Percentiles rank a stretch among this genome's conserved stretches.
Conservation (phyloP, 2,888 invertebrate genomes). For the Gortyna flavago region DNA sequence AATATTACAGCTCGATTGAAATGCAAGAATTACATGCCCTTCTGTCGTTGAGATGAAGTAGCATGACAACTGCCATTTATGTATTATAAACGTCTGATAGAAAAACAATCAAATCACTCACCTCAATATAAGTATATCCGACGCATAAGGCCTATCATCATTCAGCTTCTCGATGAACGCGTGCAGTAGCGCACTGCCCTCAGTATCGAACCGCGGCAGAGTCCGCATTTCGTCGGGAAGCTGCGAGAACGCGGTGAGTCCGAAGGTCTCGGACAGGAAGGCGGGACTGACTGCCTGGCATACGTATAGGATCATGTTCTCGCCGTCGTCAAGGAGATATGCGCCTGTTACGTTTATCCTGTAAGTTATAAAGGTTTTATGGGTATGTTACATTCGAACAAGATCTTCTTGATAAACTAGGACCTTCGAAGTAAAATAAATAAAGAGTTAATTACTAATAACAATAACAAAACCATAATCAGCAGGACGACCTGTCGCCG, state of each 20-base stretch:
- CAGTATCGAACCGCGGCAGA: slow-evolving; percentile 94
- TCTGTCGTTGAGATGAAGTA: not conserved
- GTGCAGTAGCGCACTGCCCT: slow-evolving; percentile 93
- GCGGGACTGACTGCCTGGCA: slow-evolving; percentile 94
- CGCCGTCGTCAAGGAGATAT: slow-evolving; percentile 97
- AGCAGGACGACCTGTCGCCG: too few species aligned
- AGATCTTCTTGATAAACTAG: not conserved
- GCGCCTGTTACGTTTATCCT: slow-evolving; percentile 94
- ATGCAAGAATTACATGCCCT: not conserved
- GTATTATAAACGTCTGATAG: not conserved
- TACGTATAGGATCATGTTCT: slow-evolving; percentile 95
- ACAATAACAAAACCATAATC: too few species aligned
- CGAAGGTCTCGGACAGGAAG: slow-evolving; percentile 94
- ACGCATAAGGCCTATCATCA: slow-evolving; percentile 95
- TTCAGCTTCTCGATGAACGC: slow-evolving; percentile 95
- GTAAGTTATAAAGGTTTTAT: slow-evolving; percentile 26
- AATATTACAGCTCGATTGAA: not conserved
- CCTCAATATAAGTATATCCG: slow-evolving; percentile 95
- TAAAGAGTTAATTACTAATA: too few species aligned
- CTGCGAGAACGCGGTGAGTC: slow-evolving; percentile 92
- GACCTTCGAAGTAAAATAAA: too few species aligned
- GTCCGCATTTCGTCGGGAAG: slow-evolving; percentile 94
- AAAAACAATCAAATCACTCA: slow-evolving; percentile 72
- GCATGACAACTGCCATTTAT: not conserved
- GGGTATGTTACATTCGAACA: not conserved